Evolutionary conservation across 1,140 invertebrate species (phyloP).

Genomic region (Drosophila murphyi): DNA sequence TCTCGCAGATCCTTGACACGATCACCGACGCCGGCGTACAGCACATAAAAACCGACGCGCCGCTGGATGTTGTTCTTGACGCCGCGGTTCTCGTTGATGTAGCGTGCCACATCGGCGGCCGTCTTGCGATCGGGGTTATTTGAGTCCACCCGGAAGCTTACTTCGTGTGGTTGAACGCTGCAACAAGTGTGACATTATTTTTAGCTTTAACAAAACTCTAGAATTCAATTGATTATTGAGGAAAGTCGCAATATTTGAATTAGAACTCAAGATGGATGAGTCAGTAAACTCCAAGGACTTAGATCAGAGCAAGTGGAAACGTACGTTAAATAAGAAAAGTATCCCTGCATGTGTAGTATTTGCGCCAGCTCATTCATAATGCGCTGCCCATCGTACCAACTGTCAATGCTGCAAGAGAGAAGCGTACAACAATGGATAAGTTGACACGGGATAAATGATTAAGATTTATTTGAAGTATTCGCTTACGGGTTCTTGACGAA

Average conservation of each 20-base stretch:
- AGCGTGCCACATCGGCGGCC: constrained; percentile 89
- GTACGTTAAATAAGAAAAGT: constrained; percentile 84
- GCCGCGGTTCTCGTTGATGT: constrained; percentile 87
- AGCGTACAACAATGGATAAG: neutral
- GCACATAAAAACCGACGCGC: constrained; percentile 86
- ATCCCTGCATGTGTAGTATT: constrained; percentile 84
- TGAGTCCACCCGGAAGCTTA: constrained; percentile 92
- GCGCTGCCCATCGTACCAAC: constrained; percentile 82
- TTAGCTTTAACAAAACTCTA: neutral
- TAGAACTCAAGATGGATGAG: neutral
- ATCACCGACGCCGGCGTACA: constrained; percentile 91
- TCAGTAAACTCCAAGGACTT: neutral
- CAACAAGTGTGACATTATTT: neutral
- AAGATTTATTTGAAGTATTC: neutral
- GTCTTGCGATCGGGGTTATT: constrained; percentile 88
- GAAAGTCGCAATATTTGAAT: neutral
- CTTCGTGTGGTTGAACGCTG: constrained; percentile 90
- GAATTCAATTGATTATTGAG: neutral
- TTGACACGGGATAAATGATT: neutral
- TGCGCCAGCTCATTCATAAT: constrained; percentile 83
- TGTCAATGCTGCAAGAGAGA: constrained; percentile 69
- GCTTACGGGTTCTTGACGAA: constrained; percentile 84
- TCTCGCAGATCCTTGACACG: constrained; percentile 87
- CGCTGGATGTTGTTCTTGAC: constrained; percentile 84
- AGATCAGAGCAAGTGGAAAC: constrained; percentile 4